Base-by-base conservation (phyloP, 2,888 invertebrate genomes). In the Nowickia ferox region DNA sequence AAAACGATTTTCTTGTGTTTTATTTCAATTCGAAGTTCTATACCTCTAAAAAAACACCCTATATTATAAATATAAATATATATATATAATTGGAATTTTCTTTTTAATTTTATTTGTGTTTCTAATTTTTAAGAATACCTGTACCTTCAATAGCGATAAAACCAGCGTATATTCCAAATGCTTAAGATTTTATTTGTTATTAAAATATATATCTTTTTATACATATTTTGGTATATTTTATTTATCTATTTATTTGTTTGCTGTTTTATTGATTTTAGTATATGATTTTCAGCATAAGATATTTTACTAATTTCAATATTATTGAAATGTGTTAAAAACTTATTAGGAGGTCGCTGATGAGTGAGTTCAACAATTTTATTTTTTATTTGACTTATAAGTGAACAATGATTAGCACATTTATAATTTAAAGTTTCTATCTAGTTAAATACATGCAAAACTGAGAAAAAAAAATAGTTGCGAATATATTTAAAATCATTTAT, bases 321-420 rank as follows among this genome's bases (percentile, higher is more conserved):
- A 55, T 44, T 71, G 8, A 76, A 66, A 77, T 83, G 77, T 83
- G 83, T 66, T 72, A 72, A 71, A 83, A 71, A 77, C 44, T 30
- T 77, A 57, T 66, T 46, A 63, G 46, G 55, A 55, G 59, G 46
- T 17, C 63, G 15, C 15, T 82, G 76, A 57, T 71, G 76, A 71
- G 69, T 57, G 76, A 71, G 69, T 57, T 82, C 22, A 53, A 61
- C 11, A 57, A 40, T 40, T 46, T 69, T 38, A 15, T 1, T 51
- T 51, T n/a, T 74, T 75, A 46, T 68, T 75, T 75, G 57, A 61
- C 61, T 55, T 81, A 40, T 57, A 55, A 63, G 53, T 63, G 40
- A 51, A 66, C 48, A 72, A 59, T 83, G 69, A 77, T 83, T 83
- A 83, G 83, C 83, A 83, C 72, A 72, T 83, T 61, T 59, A 61